Conservation (phyloP, 1,140 invertebrate species). For the Eupeodes corollae region DNA sequence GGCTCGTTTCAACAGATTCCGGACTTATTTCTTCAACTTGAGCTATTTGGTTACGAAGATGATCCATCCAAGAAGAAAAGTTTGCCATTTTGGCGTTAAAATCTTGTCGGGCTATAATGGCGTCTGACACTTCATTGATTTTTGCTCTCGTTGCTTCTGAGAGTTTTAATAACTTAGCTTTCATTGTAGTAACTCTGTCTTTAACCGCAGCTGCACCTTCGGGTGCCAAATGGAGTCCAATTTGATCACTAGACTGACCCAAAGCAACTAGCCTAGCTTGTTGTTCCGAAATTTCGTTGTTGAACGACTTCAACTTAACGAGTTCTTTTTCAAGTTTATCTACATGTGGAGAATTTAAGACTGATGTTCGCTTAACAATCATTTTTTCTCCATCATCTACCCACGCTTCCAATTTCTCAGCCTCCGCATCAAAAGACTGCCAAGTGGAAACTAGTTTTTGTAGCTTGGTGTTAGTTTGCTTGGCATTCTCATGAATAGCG, state of each 20-base stretch:
- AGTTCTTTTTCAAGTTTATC: conserved; percentile 62
- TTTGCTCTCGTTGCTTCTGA: conserved; percentile 59
- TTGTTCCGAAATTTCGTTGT: conserved; percentile 69
- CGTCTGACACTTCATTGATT: conserved; percentile 68
- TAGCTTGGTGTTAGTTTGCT: conserved; percentile 61
- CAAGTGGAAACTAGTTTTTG: conserved; percentile 69
- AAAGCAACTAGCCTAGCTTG: conserved; percentile 68
- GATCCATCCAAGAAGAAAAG: conserved; percentile 75
- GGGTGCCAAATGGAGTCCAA: conserved; percentile 59
- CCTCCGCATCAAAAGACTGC: conserved; percentile 65
- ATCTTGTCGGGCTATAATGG: conserved; percentile 68
- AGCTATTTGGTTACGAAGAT: conserved; percentile 58
- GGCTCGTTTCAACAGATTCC: conserved; percentile 62
- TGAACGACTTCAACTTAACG: conserved; percentile 59
- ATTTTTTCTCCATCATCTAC: conserved; percentile 53
- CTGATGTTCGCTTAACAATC: conserved; percentile 43
- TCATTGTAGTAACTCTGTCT: conserved; percentile 58
- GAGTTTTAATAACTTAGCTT: conserved; percentile 54
- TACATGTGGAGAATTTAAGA: conserved; percentile 52
- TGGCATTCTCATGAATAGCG: conserved; percentile 57
- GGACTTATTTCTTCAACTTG: conserved; percentile 69
- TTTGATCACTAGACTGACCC: conserved; percentile 65
- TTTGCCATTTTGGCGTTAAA: conserved; percentile 69
- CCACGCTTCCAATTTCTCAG: conserved; percentile 60
- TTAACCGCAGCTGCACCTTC: conserved; percentile 64